phyloP scores from a whole-genome alignment of 1,140 invertebrate genomes.

The Drosophila gunungcola region DNA sequence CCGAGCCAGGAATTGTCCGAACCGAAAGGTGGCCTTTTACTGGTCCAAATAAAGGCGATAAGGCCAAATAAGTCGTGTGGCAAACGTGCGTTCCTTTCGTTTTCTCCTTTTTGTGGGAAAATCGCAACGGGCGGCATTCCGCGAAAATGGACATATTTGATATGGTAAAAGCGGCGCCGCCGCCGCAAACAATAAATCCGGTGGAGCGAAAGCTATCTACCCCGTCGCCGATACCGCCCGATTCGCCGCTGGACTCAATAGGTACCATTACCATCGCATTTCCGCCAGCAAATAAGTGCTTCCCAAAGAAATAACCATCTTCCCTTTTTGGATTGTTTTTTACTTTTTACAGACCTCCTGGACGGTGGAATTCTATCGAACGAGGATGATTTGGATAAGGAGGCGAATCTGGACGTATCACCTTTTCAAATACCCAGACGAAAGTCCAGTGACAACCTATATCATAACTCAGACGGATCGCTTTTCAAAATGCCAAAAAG shows the following conservation, averaged over 20 bases:
- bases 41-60: too few species aligned
- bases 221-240: conserved; percentile 12
- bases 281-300: background rate
- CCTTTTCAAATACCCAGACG: background rate
- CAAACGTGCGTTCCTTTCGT: background rate
- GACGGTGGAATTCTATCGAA: background rate
- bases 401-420: background rate
- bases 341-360: background rate
- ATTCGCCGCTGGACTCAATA: conserved; percentile 3
- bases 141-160: conserved; percentile 64
- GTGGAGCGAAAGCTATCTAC: background rate
- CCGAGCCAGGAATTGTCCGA: background rate
- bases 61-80: background rate
- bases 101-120: conserved; percentile 4
- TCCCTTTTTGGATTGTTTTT: background rate
- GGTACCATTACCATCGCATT: conserved; percentile 2
- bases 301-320: too few species aligned
- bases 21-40: background rate
- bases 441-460: background rate
- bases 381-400: background rate
- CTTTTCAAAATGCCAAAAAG: background rate
- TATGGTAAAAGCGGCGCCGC: conserved; percentile 59
- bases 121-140: conserved; percentile 1
- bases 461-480: background rate
- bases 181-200: conserved; percentile 35